A percentile compares a stretch with the other conserved stretches of the same genome.
Evolutionary conservation across 2,797 vertebrate species (phyloP).

Genomic region (Argentina silus): DNA sequence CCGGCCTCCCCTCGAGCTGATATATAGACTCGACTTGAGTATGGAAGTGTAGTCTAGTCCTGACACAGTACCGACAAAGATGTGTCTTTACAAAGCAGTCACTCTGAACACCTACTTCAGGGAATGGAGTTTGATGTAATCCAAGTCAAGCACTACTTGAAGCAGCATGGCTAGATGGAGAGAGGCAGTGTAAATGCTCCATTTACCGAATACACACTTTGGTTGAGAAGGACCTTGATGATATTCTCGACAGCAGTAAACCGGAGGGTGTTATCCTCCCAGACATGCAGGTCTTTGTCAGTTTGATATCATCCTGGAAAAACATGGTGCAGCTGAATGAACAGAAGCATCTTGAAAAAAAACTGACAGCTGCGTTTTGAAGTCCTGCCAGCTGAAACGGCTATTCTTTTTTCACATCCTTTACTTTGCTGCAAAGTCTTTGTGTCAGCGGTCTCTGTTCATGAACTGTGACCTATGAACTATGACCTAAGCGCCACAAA

Average conservation of each 20-base stretch:
- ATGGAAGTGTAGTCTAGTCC: background rate
- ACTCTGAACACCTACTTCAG: background rate
- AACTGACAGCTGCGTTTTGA: background rate
- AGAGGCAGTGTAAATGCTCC: background rate
- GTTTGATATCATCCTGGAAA: conserved; percentile 39
- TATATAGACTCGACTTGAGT: background rate
- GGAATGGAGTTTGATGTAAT: background rate
- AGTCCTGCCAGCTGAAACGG: background rate
- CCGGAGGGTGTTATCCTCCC: too few species aligned
- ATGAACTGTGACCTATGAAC: background rate
- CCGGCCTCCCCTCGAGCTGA: background rate
- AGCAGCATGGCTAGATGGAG: background rate
- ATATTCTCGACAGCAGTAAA: too few species aligned
- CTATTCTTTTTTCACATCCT: background rate
- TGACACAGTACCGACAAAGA: conserved; percentile 38
- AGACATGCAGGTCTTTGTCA: background rate
- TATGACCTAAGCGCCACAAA: background rate
- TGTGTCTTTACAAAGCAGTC: too few species aligned
- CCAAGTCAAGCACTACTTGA: background rate
- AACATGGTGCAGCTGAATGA: conserved; percentile 48
- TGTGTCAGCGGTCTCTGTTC: conserved; percentile 18
- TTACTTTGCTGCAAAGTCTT: background rate
- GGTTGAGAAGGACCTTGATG: too few species aligned
- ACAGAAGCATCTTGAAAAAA: background rate
- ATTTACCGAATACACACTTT: background rate